Base-by-base conservation (phyloP, 2,888 invertebrate genomes). In the Drosophila picticornis region DNA sequence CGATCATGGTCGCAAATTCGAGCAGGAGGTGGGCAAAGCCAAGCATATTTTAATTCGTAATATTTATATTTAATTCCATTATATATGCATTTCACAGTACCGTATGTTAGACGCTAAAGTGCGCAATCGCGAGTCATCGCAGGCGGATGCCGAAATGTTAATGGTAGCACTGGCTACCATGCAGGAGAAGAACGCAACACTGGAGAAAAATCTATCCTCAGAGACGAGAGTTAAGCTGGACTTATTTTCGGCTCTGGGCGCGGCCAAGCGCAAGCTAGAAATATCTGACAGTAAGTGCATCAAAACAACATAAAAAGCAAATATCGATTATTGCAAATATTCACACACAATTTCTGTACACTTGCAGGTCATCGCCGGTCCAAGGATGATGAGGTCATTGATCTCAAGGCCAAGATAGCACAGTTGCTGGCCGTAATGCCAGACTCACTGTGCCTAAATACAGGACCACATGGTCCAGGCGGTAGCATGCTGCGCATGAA, bases 191-290 rank as follows among this genome's bases (percentile, higher is more conserved):
- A 98, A 98, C 92, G 94, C 96, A 89, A 98, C 98, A 92, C 95
- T 99, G 88, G 98, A 99, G 94, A 97, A 97, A 92, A 97, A 97
- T 91, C 95, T 99, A 83, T 98, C 98, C 77, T 98, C 98, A 56
- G 99, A 99, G 95, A 99, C 99, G 84, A 96, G 99, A 90, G 97
- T 99, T 94, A 99, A 99, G 94, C 95, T 99, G 90, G 99, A 99
- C 94, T 95, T 99, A 91, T 98, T 99, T 94, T 98, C 98, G 80
- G 99, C 99, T 80, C 96, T 99, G 61, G 99, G 99, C 43, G 99
- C 98, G 93, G 98, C 98, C 80, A 98, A 98, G 93, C 95, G 98
- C 65, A 97, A 97, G 93, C 94, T 98, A 91, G 97, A 96, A 94
- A 96, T 97, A 92, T 95, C 96, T 94, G 97, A 97, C 90, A 96